A percentile compares a stretch with the other conserved stretches of the same genome.
Conservation (phyloP, 2,797 vertebrate genomes). For the Myripristis jacobus region DNA sequence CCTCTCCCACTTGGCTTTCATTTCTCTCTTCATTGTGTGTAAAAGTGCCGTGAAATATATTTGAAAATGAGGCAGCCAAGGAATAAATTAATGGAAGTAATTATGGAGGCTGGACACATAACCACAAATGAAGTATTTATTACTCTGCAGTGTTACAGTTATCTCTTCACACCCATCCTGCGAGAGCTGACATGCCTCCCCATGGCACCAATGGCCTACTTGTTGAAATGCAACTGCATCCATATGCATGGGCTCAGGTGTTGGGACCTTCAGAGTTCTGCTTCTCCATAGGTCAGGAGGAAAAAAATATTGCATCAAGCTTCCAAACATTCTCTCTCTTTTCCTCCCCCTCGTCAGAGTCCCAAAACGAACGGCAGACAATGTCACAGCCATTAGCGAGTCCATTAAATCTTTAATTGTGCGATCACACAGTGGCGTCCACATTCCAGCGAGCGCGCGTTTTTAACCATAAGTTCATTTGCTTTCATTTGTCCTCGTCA, state of each 20-base stretch:
- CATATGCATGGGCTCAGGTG: slow-evolving; percentile 18
- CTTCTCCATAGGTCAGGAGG: not conserved
- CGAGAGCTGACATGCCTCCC: not conserved
- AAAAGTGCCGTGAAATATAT: no score
- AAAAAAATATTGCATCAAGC: slow-evolving; percentile 3
- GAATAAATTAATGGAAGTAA: no score
- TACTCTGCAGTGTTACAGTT: no score
- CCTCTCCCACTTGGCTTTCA: no score
- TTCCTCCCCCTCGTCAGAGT: slow-evolving; percentile 13
- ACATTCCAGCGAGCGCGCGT: slow-evolving; percentile 35
- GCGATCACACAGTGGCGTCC: slow-evolving; percentile 41
- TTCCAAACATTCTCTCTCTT: slow-evolving; percentile 10
- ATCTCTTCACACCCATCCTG: not conserved
- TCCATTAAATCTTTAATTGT: slow-evolving; percentile 79
- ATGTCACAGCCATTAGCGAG: slow-evolving; percentile 65
- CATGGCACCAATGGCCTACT: not conserved
- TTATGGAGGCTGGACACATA: no score
- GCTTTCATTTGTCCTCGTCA: slow-evolving; percentile 46
- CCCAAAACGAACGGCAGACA: slow-evolving; percentile 45
- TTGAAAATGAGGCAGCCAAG: no score
- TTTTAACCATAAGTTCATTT: slow-evolving; percentile 46
- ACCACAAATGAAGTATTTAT: no score
- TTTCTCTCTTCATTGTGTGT: no score
- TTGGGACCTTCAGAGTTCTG: not conserved
- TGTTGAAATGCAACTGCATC: not conserved